Base-by-base conservation (phyloP, 2,113 vertebrate genomes). In the Cavia porcellus region DNA sequence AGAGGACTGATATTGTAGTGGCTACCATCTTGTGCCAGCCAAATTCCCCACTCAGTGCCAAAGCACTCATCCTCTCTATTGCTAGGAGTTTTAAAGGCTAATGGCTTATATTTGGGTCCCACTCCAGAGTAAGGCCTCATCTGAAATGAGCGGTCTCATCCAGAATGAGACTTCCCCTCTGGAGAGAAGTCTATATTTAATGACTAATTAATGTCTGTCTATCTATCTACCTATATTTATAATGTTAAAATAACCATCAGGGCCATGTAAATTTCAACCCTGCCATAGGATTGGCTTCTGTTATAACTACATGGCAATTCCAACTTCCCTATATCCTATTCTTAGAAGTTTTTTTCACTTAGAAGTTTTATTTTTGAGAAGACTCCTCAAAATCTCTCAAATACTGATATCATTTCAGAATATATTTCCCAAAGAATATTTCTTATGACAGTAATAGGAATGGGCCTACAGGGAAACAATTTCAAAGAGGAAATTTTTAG, bases 361-460 rank as follows among this genome's bases (percentile, higher is more conserved):
- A 86, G 66, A 92, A 66, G 68, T 80, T 12, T 86, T 59, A 87
- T 66, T 94, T 94, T 64, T 94, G 59, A 86, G n/a, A 86, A 5
- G 20, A 82, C 5, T 14, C 5, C 4, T 13, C 42, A 11, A 59
- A 72, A 90, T 95, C 14, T 79, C 32, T 12, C 47, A 5, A 50
- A 42, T 50, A 30, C 32, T 68, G 52, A 75, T 77, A 70, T 42
- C 57, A 92, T 90, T 47, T 87, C 61, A 79, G n/a, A 92, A n/a
- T 80, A 0, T 87, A 66, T 92, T 86, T 94, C 47, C 55, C 17
- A 80, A 83, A 61, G 24, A 95, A 72, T 62, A 13, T 85, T 79
- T 81, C 45, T 59, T 89, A 89, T 86, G 61, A 86, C 28, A 14
- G 32, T 81, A 81, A 25, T 95, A 82, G 24, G 15, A 59, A 75